Evolutionary conservation across 2,113 vertebrate genomes (phyloP).

Genomic region (Microtus richardsoni): DNA sequence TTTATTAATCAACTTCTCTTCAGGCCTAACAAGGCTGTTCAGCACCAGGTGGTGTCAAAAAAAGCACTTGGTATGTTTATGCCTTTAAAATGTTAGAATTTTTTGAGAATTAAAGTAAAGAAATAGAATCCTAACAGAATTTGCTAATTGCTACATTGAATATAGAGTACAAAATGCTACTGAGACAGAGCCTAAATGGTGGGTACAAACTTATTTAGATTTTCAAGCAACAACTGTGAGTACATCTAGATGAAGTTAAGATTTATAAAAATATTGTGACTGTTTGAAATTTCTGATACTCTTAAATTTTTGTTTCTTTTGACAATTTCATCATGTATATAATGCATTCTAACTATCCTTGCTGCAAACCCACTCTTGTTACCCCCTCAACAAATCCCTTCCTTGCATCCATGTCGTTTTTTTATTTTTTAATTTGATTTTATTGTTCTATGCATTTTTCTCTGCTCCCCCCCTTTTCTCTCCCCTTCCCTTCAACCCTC

Average conservation of each 20-base stretch:
- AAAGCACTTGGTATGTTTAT: not conserved
- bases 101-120: not conserved
- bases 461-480: no score
- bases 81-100: conserved; percentile 14
- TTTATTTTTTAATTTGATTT: no score
- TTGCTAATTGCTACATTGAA: not conserved
- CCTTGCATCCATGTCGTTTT: not conserved
- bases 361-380: not conserved
- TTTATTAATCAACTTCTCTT: not conserved
- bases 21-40: not conserved
- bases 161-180: not conserved
- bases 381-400: not conserved
- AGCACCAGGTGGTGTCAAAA: not conserved
- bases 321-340: not conserved
- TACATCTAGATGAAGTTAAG: not conserved
- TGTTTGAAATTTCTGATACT: conserved; percentile 1
- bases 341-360: not conserved
- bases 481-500: no score
- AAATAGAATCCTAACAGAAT: conserved; percentile 33
- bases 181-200: not conserved
- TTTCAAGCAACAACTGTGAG: not conserved
- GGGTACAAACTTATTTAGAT: not conserved
- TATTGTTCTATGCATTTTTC: no score
- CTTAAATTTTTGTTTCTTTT: not conserved
- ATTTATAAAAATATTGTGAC: conserved; percentile 10